Conservation (phyloP, 2,797 vertebrate species). For the Hydrolagus colliei region DNA sequence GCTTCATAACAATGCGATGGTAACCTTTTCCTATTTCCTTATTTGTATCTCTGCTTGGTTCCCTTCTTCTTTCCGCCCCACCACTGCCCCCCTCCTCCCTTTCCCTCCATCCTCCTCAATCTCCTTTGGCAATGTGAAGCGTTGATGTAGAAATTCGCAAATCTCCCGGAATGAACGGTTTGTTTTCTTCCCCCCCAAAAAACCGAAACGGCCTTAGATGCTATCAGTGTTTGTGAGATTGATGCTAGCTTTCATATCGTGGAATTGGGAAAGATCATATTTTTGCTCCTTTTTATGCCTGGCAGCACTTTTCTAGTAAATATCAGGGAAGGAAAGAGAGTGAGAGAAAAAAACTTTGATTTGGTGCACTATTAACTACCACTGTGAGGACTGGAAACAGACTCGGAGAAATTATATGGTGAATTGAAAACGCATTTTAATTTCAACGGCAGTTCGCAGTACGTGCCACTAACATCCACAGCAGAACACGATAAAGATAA, state of each 20-base stretch:
- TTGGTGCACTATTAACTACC: slow-evolving; percentile 27
- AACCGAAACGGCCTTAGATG: too few species aligned
- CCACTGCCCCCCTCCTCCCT: too few species aligned
- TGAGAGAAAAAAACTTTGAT: not conserved
- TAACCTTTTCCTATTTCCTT: too few species aligned
- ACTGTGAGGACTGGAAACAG: slow-evolving; percentile 35
- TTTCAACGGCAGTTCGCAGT: slow-evolving; percentile 35
- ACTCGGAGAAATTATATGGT: slow-evolving; percentile 29
- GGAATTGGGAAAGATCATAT: slow-evolving; percentile 10
- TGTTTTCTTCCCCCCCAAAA: too few species aligned
- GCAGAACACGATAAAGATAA: not conserved
- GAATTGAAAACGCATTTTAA: slow-evolving; percentile 38
- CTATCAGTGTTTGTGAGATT: too few species aligned
- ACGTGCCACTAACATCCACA: slow-evolving; percentile 34
- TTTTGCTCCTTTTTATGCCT: not conserved
- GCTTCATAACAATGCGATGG: too few species aligned
- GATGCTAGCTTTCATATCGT: not conserved
- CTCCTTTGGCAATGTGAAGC: too few species aligned
- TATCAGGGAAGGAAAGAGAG: not conserved
- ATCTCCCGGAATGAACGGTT: too few species aligned
- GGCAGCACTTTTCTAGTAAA: not conserved
- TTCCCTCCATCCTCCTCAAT: too few species aligned
- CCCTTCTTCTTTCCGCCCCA: too few species aligned
- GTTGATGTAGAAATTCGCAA: too few species aligned
- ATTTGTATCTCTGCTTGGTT: too few species aligned